Conservation (phyloP, 2,888 invertebrate genomes). For the Serrognathus titanus region DNA sequence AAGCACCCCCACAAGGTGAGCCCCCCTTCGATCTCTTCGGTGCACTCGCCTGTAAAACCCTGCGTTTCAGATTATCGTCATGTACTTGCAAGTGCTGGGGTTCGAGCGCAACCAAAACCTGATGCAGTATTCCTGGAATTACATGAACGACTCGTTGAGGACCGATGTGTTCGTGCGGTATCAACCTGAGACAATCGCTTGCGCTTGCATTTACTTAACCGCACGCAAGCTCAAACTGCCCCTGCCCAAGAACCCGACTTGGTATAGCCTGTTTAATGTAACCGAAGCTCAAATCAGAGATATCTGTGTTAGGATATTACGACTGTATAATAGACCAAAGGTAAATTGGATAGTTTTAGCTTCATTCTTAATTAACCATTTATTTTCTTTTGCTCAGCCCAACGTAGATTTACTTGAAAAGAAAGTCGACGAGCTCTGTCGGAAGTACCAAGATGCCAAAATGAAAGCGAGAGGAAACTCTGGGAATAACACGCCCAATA, state of each 20-base stretch:
- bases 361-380: no score
- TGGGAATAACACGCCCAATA: constrained; percentile 52
- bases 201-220: constrained; percentile 97
- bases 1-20: constrained; percentile 96
- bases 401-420: constrained; percentile 71
- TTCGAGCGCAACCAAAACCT: constrained; percentile 83
- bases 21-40: constrained; percentile 5
- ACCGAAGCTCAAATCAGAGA: constrained; percentile 78
- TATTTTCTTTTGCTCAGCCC: constrained; percentile 46
- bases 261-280: constrained; percentile 87
- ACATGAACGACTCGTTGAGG: constrained; percentile 98
- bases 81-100: constrained; percentile 90
- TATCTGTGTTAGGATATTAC: constrained; percentile 77
- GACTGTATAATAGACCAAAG: constrained; percentile 79
- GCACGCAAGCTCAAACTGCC: constrained; percentile 83
- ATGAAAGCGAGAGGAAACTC: constrained; percentile 54
- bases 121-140: constrained; percentile 98
- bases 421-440: constrained; percentile 69
- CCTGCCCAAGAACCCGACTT: constrained; percentile 82
- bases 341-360: constrained; percentile 46
- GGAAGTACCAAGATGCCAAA: constrained; percentile 66
- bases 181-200: constrained; percentile 96
- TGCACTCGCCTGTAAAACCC: neutral
- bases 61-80: constrained; percentile 70
- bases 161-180: constrained; percentile 96